phyloP scores from a whole-genome alignment of 2,888 invertebrate species.

The Drosophila dives region DNA sequence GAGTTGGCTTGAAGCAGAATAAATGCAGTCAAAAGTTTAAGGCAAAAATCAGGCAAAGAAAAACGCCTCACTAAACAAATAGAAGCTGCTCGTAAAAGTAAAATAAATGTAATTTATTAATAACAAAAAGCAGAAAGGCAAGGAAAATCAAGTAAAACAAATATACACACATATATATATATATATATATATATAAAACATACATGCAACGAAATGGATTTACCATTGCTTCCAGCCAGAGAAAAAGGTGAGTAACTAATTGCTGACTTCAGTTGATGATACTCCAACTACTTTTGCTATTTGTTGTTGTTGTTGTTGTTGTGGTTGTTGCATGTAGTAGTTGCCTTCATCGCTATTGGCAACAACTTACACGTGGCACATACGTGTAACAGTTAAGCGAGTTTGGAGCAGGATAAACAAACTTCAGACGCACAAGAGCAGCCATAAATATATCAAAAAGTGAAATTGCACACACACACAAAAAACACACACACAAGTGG shows the following conservation, averaged over 20 bases:
- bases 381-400: conserved; percentile 40
- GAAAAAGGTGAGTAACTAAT: conserved; percentile 69
- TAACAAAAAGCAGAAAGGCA: conserved; percentile 13
- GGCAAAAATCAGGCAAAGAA: conserved; percentile 33
- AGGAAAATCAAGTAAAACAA: not conserved
- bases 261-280: conserved; percentile 6
- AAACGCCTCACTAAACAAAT: conserved; percentile 1
- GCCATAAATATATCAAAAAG: conserved; percentile 45
- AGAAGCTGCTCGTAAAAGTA: conserved; percentile 37
- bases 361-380: conserved; percentile 51
- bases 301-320: conserved; percentile 5
- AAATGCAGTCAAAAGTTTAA: conserved; percentile 12
- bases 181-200: conserved; percentile 14
- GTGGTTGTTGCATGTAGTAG: conserved; percentile 30
- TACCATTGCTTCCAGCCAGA: conserved; percentile 61
- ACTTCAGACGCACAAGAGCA: conserved; percentile 33
- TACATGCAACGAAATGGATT: conserved; percentile 74
- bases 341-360: conserved; percentile 29
- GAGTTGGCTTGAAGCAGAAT: conserved; percentile 29
- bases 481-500: conserved; percentile 8
- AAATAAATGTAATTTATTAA: conserved; percentile 41
- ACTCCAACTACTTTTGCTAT: not conserved
- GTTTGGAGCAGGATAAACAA: conserved; percentile 34
- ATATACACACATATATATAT: not conserved
- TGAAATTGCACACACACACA: conserved; percentile 32